Evolutionary conservation across 2,113 vertebrate genomes (phyloP).

Genomic region (Syngnathus typhle): DNA sequence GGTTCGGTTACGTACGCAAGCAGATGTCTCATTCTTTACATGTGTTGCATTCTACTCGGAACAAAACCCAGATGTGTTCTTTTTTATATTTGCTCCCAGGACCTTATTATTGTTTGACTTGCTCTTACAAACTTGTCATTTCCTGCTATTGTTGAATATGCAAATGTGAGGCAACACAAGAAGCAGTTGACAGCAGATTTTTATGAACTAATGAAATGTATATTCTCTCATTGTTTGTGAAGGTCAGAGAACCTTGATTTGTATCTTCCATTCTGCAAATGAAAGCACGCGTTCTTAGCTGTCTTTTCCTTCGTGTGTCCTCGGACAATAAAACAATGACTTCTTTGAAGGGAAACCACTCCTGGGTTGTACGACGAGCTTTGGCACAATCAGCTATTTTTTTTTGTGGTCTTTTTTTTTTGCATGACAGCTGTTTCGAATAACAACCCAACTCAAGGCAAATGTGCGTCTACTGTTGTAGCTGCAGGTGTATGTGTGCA

Average conservation of each 20-base stretch:
- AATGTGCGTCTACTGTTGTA: constrained; percentile 25
- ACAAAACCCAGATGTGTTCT: background rate
- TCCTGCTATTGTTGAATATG: background rate
- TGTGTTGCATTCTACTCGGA: constrained; percentile 8
- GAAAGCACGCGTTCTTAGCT: constrained; percentile 10
- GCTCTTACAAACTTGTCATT: constrained; percentile 9
- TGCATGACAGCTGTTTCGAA: constrained; percentile 60
- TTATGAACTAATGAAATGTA: constrained; percentile 5
- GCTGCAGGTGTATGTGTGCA: constrained; percentile 19
- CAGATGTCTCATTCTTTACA: constrained; percentile 10
- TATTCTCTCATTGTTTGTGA: constrained; percentile 12
- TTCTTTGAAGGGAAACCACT: constrained; percentile 62
- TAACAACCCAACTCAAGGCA: constrained; percentile 26
- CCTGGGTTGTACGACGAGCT: constrained; percentile 59
- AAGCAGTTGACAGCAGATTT: background rate
- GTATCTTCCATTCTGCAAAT: constrained; percentile 3
- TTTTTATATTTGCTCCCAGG: background rate
- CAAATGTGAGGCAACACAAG: background rate
- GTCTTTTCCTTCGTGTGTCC: constrained; percentile 37
- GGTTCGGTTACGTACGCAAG: constrained; percentile 14
- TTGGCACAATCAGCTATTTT: constrained; percentile 54
- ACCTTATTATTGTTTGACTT: background rate
- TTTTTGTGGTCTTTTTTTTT: background rate
- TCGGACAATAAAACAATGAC: constrained; percentile 65
- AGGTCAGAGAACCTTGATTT: constrained; percentile 3